Evolutionary conservation across 2,113 vertebrate genomes (phyloP).

Genomic region (Cephalophus harveyi): DNA sequence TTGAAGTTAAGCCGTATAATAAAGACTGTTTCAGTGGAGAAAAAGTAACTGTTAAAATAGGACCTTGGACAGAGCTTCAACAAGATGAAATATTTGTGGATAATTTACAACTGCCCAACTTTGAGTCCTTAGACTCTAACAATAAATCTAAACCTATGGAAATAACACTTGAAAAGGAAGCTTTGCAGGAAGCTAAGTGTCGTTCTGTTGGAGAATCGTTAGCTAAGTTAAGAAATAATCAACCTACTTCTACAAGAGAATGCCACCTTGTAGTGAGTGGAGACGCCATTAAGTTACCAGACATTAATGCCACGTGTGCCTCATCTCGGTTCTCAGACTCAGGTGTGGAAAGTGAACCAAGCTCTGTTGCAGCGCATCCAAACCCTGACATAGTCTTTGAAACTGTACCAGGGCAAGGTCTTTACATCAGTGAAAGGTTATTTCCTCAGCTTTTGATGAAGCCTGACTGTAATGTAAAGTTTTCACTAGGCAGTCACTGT

Average conservation of each 20-base stretch:
- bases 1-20: constrained; percentile 82
- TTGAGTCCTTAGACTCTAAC: constrained; percentile 72
- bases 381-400: constrained; percentile 79
- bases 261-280: constrained; percentile 79
- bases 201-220: constrained; percentile 63
- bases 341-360: constrained; percentile 95
- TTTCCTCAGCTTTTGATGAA: constrained; percentile 84
- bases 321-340: constrained; percentile 97
- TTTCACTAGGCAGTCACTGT: constrained; percentile 82
- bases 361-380: constrained; percentile 91
- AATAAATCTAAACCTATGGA: constrained; percentile 72
- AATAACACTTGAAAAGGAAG: constrained; percentile 77
- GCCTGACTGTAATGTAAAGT: constrained; percentile 80
- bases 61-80: constrained; percentile 76
- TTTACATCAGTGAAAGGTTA: constrained; percentile 80
- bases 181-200: constrained; percentile 66
- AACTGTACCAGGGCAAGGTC: constrained; percentile 73
- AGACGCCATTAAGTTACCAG: constrained; percentile 86
- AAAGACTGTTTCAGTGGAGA: constrained; percentile 85
- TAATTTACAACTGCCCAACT: constrained; percentile 59
- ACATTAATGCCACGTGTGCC: constrained; percentile 80
- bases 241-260: constrained; percentile 75
- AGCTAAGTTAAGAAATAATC: constrained; percentile 73
- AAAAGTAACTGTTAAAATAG: constrained; percentile 84
- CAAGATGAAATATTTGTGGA: constrained; percentile 63